Evolutionary conservation across 2,888 invertebrate genomes (phyloP), one percentile per base, ranked within the genome.

Genomic region (Plusia festucae): DNA sequence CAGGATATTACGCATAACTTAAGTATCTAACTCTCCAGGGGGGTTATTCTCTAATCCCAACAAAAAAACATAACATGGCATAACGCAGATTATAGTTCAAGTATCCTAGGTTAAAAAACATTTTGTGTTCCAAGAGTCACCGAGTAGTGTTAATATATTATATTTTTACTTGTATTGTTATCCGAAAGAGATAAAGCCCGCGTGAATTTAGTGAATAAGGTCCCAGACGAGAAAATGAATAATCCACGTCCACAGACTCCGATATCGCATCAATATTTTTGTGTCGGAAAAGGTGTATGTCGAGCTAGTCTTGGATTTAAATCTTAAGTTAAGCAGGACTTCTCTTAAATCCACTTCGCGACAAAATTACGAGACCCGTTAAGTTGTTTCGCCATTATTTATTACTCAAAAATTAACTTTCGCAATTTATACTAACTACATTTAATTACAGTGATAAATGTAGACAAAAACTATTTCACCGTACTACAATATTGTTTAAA

Each of bases 361-460:
- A 13, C 9, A 32, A 34, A 34, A 4, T 34, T 13, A 15, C 34
- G 13, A 40, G 15, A 40, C n/a, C 40, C 40, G 40, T 40, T 40
- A 40, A 40, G 40, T 40, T 40, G 34, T 30, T 30, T n/a, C 40
- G 40, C 40, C 40, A n/a, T 40, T 40, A n/a, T n/a, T n/a, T 40
- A n/a, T 40, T n/a, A 5, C n/a, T n/a, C 5, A 6, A n/a, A 40
- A 40, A 40, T 5, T 6, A n/a, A 34, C 40, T 40, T 40, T 40
- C 40, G 40, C n/a, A n/a, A n/a, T 40, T 13, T 34, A 40, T n/a
- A 40, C n/a, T 40, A 40, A 40, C 40, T 40, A 40, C 40, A 40
- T 40, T 40, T n/a, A 40, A 40, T 40, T 40, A 40, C 7, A 49
- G 46, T 49, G 46, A 49, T 49, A 11, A 49, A 49, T 49, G 46